Evolutionary conservation across 2,113 vertebrate species (phyloP), one percentile per base, ranked within the genome.

Genomic region (Progne subis): DNA sequence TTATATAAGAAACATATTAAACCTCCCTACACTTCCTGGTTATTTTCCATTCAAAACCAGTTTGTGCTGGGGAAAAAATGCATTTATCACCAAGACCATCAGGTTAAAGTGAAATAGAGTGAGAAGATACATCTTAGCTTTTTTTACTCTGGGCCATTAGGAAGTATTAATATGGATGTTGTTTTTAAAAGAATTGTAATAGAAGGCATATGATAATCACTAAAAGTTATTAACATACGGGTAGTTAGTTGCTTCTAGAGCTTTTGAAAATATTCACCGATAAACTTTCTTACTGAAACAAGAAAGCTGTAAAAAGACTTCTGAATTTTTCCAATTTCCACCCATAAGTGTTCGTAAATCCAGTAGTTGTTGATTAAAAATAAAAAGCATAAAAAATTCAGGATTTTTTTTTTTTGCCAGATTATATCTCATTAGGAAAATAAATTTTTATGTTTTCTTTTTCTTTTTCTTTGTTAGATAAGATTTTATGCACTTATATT

Each of bases 11-110:
- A 74, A 46, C 4, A 19, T 18, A 20, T 20, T 18, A 20, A 75
- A 6, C 0, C 0, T 1, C 4, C 2, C 3, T 15, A 34, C 15
- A 23, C 3, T 53, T 46, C 20, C n/a, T 24, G 39, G 13, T 37
- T 71, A 64, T 43, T 77, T 88, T 86, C 23, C 10, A 67, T 63
- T 65, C 43, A 46, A 78, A 88, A 70, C 7, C 46, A 63, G 10
- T 70, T 74, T 63, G 12, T 46, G 7, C 15, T 25, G n/a, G 13
- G 20, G 15, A 65, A 88, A 77, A 64, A 3, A n/a, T n/a, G 5
- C 53, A 69, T 72, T 68, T 82, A 55, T 39, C 21, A 29, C 39
- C 39, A 56, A 20, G 64, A 53, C 28, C 11, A 29, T 8, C 26
- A 60, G 20, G 37, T 56, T 52, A 41, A 57, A 86, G 37, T 37